A percentile compares a stretch with the other conserved stretches of the same genome.
These are phyloP conservation scores for Microcebus jonahi DNA, from an alignment of 2,113 vertebrate species.

Conservation along the genomic window DNA sequence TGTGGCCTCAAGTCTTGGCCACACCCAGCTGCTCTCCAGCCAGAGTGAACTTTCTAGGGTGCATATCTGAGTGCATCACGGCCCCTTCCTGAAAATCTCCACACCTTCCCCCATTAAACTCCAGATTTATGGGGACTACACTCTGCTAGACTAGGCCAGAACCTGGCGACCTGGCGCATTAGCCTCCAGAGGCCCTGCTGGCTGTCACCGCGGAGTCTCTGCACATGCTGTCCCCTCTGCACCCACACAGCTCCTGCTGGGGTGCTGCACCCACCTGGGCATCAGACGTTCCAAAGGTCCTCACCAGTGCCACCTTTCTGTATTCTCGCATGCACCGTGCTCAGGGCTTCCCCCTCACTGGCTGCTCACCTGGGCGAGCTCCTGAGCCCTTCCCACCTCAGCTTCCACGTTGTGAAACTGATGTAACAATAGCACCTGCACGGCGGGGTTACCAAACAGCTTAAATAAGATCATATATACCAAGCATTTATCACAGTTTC, in stretches of 20 bases:
- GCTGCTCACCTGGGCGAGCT: background rate
- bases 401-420: fast-evolving
- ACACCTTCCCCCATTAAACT: background rate
- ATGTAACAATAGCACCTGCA: background rate
- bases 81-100: background rate
- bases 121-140: too few relatives aligned
- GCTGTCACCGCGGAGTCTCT: background rate
- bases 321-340: background rate
- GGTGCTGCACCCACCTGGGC: background rate
- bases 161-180: too few relatives aligned
- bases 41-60: background rate
- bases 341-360: background rate
- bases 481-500: background rate
- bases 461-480: too few relatives aligned
- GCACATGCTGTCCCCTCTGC: background rate
- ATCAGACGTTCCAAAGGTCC: background rate
- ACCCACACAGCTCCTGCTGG: fast-evolving
- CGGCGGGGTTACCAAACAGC: background rate
- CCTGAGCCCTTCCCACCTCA: background rate
- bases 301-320: fast-evolving
- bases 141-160: too few relatives aligned
- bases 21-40: background rate
- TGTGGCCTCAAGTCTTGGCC: background rate
- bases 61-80: background rate
- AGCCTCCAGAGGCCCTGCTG: background rate